A percentile compares a stretch with the other conserved stretches of the same genome.
Conservation (phyloP, 1,140 invertebrate species). For the Nasonia longicornis region DNA sequence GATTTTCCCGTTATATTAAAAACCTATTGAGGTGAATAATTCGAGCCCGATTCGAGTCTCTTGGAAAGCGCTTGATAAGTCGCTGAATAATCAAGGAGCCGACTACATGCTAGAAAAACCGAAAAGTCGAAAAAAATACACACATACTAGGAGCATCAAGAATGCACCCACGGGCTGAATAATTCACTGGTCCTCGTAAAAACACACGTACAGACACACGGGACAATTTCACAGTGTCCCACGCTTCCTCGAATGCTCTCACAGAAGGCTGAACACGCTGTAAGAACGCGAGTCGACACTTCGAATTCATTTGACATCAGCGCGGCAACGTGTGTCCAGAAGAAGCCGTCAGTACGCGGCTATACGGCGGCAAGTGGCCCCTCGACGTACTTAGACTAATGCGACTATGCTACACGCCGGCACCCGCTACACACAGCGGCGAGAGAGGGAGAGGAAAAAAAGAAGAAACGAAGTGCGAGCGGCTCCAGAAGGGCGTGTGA, state of each 20-base stretch:
- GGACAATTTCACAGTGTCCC: not conserved
- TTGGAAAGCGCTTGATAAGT: too few relatives aligned
- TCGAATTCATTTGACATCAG: conserved; percentile 1
- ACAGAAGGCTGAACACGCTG: not conserved
- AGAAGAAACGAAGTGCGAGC: conserved; percentile 40
- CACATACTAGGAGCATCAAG: not conserved
- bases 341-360: not conserved
- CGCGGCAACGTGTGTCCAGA: not conserved
- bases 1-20: too few relatives aligned
- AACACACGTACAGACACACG: not conserved
- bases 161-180: not conserved
- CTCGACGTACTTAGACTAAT: conserved; percentile 60
- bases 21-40: too few relatives aligned
- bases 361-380: conserved; percentile 53
- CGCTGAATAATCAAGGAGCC: not conserved
- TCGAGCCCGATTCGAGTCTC: too few relatives aligned
- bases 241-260: not conserved
- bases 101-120: not conserved
- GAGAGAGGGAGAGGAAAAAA: conserved; percentile 36
- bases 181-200: not conserved
- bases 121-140: not conserved
- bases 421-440: conserved; percentile 58
- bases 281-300: not conserved
- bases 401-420: conserved; percentile 51
- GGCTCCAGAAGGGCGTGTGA: conserved; percentile 64